Conservation (phyloP, 2,113 vertebrate genomes). For the Clinocottus analis region DNA sequence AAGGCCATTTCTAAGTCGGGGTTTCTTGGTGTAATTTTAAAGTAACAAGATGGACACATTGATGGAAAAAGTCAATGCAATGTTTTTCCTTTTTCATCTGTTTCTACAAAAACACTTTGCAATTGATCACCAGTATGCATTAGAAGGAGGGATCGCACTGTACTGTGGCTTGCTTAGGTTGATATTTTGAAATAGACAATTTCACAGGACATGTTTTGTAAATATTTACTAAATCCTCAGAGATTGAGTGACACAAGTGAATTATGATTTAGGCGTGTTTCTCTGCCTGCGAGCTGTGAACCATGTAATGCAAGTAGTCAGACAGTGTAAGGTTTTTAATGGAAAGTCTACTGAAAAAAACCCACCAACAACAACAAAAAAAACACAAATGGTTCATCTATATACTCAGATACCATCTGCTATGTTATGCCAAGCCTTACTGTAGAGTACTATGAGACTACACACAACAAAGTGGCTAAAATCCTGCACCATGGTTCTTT, state of each 20-base stretch:
- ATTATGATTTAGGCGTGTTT: not conserved
- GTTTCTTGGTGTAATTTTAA: not conserved
- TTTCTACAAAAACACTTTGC: not conserved
- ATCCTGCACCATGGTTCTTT: no score
- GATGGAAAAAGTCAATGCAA: not conserved
- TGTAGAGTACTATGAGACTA: not conserved
- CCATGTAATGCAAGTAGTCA: not conserved
- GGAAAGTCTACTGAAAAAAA: not conserved
- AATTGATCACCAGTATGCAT: not conserved
- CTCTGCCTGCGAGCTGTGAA: not conserved
- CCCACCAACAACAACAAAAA: no score
- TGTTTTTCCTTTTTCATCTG: not conserved
- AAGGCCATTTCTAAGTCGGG: not conserved
- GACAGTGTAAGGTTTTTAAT: not conserved
- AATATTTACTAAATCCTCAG: not conserved
- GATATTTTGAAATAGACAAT: not conserved
- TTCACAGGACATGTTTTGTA: not conserved
- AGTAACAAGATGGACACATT: conserved; percentile 4
- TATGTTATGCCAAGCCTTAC: not conserved
- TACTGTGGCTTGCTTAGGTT: not conserved
- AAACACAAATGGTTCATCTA: not conserved
- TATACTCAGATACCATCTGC: not conserved
- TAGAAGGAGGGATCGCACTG: not conserved
- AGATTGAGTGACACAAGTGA: not conserved
- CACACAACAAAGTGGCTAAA: not conserved